Base-by-base conservation (phyloP, 2,888 invertebrate genomes). In the Callyntrura guangdongensis region DNA sequence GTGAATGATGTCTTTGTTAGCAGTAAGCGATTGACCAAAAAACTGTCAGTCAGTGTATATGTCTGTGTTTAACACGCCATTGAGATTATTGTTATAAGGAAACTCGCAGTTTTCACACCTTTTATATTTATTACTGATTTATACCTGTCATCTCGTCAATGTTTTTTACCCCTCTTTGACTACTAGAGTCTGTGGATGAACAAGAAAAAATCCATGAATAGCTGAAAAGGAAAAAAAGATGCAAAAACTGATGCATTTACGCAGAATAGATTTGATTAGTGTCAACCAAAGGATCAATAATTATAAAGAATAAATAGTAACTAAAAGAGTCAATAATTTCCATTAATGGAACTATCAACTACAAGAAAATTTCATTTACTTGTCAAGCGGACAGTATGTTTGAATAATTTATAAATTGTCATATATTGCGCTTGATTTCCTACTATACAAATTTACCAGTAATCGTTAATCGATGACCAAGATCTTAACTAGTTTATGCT, bases 81-180 rank as follows among this genome's bases (percentile, higher is more conserved):
- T 74, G 49, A 49, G 22, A 22, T 74, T 49, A 49, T 74, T 17
- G 49, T 49, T 11, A 22, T 74, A 74, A 74, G 4, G 49, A 49
- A 74, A 74, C 74, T 74, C 2, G 6, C 12, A 49, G 74, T 49
- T 22, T n/a, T 74, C 49, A 74, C 74, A 49, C 49, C 49, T 49
- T 20, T 74, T 74, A 36, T 49, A 49, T 49, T 74, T 20, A 49
- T 47, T 14, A 0, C 49, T 47, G 4, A 2, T 47, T 12, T 74
- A 14, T 49, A 22, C 47, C 45, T 49, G 49, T 49, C 22, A 49
- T 49, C n/a, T 17, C 20, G n/a, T 22, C 49, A 45, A 47, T 47
- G 17, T 17, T 14, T 12, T 61, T 47, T 47, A 9, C 9, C 47
- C 47, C 6, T 47, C n/a, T n/a, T 74, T n/a, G n/a, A 20, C 11